Evolutionary conservation across 2,888 invertebrate species (phyloP).

Genomic region (Drosophila maculinotata): DNA sequence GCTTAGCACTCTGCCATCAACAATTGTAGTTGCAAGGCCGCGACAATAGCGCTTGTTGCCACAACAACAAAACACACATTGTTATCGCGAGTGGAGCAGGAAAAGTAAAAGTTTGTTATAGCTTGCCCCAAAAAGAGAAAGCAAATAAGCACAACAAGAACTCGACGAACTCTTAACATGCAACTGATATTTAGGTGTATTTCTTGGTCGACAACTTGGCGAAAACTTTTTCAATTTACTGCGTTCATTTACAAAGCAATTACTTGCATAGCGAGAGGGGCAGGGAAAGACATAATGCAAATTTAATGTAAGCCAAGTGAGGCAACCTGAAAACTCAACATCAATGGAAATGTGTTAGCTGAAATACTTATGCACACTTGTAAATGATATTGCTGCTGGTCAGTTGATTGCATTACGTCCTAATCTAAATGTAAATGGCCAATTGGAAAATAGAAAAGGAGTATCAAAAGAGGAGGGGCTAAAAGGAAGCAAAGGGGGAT

Average conservation of each 20-base stretch:
- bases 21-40: slow-evolving; percentile 51
- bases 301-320: slow-evolving; percentile 48
- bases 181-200: slow-evolving; percentile 49
- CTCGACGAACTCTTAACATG: slow-evolving; percentile 40
- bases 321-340: slow-evolving; percentile 22
- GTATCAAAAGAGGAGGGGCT: slow-evolving; percentile 6
- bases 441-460: slow-evolving; percentile 35
- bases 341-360: slow-evolving; percentile 6
- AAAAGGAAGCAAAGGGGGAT: slow-evolving; percentile 10
- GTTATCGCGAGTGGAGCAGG: slow-evolving; percentile 49
- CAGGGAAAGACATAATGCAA: slow-evolving; percentile 22
- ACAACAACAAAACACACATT: slow-evolving; percentile 37
- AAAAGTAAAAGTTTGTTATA: slow-evolving; percentile 51
- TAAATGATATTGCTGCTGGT: slow-evolving; percentile 32
- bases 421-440: slow-evolving; percentile 76
- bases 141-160: slow-evolving; percentile 6
- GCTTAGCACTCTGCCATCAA: slow-evolving; percentile 28
- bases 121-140: slow-evolving; percentile 16
- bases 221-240: slow-evolving; percentile 75
- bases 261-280: slow-evolving; percentile 45
- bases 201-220: slow-evolving; percentile 37
- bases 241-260: slow-evolving; percentile 63
- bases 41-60: slow-evolving; percentile 26
- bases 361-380: background rate
- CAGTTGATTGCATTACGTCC: slow-evolving; percentile 58